Conservation (phyloP, 2,888 invertebrate genomes). For the Nomada ruficornis region DNA sequence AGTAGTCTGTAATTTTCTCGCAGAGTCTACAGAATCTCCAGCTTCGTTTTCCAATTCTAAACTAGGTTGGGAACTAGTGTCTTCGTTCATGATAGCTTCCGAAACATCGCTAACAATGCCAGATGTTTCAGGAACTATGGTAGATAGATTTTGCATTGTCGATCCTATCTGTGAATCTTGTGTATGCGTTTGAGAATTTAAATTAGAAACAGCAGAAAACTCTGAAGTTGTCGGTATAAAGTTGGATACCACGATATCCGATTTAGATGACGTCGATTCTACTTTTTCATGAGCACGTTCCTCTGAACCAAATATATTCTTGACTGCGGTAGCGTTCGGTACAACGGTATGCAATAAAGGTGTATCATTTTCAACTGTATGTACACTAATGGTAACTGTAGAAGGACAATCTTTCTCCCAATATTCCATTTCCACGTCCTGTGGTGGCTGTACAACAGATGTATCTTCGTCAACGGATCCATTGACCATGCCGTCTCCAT, state of each 20-base stretch:
- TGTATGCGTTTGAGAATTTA: conserved; percentile 61
- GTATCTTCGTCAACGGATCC: conserved; percentile 80
- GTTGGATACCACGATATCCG: conserved; percentile 85
- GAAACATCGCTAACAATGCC: conserved; percentile 76
- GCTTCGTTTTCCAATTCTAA: conserved; percentile 79
- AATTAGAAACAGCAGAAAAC: conserved; percentile 65
- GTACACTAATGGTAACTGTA: conserved; percentile 70
- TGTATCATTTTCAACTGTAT: conserved; percentile 70
- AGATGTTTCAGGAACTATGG: conserved; percentile 56
- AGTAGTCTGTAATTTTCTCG: conserved; percentile 80
- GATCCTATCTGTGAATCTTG: conserved; percentile 56
- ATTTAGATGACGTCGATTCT: conserved; percentile 83
- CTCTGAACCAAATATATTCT: conserved; percentile 60
- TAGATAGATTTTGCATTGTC: conserved; percentile 62
- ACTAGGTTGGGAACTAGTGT: conserved; percentile 82
- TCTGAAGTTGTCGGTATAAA: conserved; percentile 72
- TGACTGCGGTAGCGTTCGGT: conserved; percentile 68
- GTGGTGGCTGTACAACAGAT: conserved; percentile 64
- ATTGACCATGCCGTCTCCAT: conserved; percentile 83
- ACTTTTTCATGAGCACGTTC: conserved; percentile 84
- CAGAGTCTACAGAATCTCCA: conserved; percentile 66
- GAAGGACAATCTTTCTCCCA: conserved; percentile 81
- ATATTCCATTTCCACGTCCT: conserved; percentile 81
- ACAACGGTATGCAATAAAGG: conserved; percentile 69
- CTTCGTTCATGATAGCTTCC: conserved; percentile 82